Conservation (phyloP, 2,113 vertebrate species). For the Ailurus styani region DNA sequence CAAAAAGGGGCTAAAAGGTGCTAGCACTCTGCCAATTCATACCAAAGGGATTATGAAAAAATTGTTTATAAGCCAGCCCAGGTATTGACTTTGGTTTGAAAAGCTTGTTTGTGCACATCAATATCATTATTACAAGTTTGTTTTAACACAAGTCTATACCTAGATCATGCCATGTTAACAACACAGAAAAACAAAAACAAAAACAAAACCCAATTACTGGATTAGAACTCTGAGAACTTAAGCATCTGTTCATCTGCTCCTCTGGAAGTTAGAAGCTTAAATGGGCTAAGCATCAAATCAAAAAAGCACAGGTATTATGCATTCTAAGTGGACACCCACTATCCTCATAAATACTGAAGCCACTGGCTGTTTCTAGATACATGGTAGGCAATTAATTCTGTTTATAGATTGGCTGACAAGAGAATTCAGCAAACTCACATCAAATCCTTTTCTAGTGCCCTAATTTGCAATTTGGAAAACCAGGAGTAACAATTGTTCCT, state of each 20-base stretch:
- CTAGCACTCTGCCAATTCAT: background rate
- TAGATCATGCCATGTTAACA: background rate
- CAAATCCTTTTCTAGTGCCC: background rate
- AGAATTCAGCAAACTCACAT: background rate
- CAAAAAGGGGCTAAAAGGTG: background rate
- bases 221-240: background rate
- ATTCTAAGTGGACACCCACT: background rate
- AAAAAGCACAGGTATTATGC: background rate
- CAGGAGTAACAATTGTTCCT: background rate
- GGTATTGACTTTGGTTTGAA: background rate
- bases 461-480: slow-evolving; percentile 48
- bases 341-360: background rate
- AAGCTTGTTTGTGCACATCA: background rate
- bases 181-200: background rate
- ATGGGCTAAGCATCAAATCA: background rate
- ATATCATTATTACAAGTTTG: background rate
- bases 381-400: slow-evolving; percentile 22
- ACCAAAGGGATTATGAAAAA: background rate
- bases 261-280: background rate
- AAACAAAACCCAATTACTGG: background rate
- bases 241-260: background rate
- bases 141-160: background rate
- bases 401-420: background rate
- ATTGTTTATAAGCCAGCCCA: background rate
- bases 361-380: background rate